Evolutionary conservation across 2,888 invertebrate genomes (phyloP), one percentile per base, ranked within the genome.

Genomic region (Aphodius sticticus): DNA sequence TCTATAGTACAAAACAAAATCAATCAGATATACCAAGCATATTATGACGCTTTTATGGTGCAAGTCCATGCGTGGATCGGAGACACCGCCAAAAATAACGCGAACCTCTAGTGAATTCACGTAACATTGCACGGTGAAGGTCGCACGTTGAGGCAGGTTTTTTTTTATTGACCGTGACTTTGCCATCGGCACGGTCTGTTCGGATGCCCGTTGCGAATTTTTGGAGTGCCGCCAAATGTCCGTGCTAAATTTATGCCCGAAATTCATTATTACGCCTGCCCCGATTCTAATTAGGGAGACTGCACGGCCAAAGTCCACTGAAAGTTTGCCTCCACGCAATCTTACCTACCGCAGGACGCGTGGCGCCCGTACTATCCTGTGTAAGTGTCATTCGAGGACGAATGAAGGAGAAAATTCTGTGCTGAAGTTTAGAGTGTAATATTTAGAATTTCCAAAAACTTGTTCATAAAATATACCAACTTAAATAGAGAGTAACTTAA

Each of bases 61-160:
- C 7, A 53, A 53, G 53, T 53, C 7, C 7, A 53, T 53, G 53
- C 7, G 53, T 12, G 53, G 9, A 53, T 2, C 53, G 4, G 53
- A 53, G 53, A 53, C 12, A 53, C 53, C 7, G 53, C 12, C 7
- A 53, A 53, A 53, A 9, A 12, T 53, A 26, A 3, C 26, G 26
- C 26, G 26, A 26, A 26, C 26, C 26, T 26, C 26, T 26, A 1
- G 26, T 26, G 26, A 9, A 53, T 53, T 53, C 53, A 12, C 53
- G 53, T 53, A 53, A 53, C 53, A 53, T 53, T 53, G 53, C 12
- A 53, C 53, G 53, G 7, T 53, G 53, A 53, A 53, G 53, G 53
- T 53, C 53, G 53, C 53, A 53, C 53, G 53, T 53, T 53, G 53
- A 53, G 53, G 53, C 53, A 53, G 53, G 53, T 53, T 53, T 53